Percentiles rank a stretch among this genome's conserved stretches.
Evolutionary conservation across 2,797 vertebrate genomes (phyloP).

Genomic region (Arnoldichthys spilopterus): DNA sequence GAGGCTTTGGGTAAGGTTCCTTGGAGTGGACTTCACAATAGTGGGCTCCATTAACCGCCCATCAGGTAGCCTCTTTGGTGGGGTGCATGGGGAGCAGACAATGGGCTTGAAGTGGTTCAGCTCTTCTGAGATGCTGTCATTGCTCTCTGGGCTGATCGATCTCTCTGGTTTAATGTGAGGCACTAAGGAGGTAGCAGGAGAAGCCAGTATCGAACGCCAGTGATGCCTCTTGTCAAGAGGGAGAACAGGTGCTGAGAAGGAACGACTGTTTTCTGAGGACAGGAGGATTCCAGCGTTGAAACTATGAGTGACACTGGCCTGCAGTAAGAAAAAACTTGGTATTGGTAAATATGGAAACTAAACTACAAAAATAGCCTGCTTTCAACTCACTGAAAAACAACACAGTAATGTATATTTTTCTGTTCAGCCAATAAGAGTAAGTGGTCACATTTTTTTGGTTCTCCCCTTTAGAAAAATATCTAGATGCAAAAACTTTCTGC

Average conservation of each 20-base stretch:
- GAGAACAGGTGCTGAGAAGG: conserved; percentile 85
- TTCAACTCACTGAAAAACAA: too few species aligned
- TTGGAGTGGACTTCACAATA: conserved; percentile 92
- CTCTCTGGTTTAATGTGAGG: conserved; percentile 77
- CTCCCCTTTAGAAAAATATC: too few species aligned
- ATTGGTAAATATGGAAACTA: not conserved
- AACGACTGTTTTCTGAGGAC: conserved; percentile 90
- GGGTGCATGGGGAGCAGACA: conserved; percentile 94
- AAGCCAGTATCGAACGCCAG: conserved; percentile 68
- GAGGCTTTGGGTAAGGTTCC: conserved; percentile 87
- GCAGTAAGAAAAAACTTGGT: not conserved
- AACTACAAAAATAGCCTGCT: too few species aligned
- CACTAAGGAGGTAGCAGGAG: conserved; percentile 60
- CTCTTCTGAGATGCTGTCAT: conserved; percentile 97
- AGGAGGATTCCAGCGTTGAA: conserved; percentile 85
- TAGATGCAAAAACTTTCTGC: too few species aligned
- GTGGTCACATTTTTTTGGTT: too few species aligned
- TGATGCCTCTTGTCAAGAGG: conserved; percentile 77
- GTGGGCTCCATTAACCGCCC: conserved; percentile 87
- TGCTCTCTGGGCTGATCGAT: conserved; percentile 95
- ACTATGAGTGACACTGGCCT: conserved; percentile 74
- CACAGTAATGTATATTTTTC: too few species aligned
- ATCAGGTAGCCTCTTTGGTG: conserved; percentile 91
- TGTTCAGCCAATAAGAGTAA: too few species aligned
- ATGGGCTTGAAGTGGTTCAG: conserved; percentile 98